These are phyloP conservation scores for Anodontia alba DNA, from an alignment of 2,888 invertebrate genomes.

Conservation along the genomic window DNA sequence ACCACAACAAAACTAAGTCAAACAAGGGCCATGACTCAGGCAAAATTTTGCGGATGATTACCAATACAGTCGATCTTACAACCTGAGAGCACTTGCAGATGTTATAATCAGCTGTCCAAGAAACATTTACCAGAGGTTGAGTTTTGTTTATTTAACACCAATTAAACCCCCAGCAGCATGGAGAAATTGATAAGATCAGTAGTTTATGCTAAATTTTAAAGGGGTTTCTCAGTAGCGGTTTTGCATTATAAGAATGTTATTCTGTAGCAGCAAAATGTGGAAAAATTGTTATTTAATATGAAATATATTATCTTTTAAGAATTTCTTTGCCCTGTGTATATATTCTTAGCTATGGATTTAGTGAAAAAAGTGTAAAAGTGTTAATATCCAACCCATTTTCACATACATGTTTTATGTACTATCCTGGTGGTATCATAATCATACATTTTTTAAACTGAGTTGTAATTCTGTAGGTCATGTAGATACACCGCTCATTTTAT, in stretches of 20 bases:
- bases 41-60: too few relatives aligned
- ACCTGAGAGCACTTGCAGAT: background rate
- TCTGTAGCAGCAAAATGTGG: background rate
- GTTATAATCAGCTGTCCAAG: constrained; percentile 1
- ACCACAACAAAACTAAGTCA: too few relatives aligned
- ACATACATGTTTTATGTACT: background rate
- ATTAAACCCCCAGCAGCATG: constrained; percentile 5
- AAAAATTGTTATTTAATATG: background rate
- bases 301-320: background rate
- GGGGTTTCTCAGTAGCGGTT: background rate
- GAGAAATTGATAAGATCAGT: background rate
- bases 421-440: too few relatives aligned
- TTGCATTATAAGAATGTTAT: background rate
- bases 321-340: background rate
- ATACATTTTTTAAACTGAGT: too few relatives aligned
- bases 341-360: background rate
- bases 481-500: too few relatives aligned
- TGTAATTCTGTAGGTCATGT: too few relatives aligned
- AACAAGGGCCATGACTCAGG: too few relatives aligned
- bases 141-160: constrained; percentile 10
- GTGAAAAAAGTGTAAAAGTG: background rate
- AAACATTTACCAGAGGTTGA: too few relatives aligned
- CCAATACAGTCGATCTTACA: constrained; percentile 13
- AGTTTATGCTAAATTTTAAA: background rate
- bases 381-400: background rate